phyloP scores from a whole-genome alignment of 53 echinoderm and acorn worm genomes.

The Henricia sp. region DNA sequence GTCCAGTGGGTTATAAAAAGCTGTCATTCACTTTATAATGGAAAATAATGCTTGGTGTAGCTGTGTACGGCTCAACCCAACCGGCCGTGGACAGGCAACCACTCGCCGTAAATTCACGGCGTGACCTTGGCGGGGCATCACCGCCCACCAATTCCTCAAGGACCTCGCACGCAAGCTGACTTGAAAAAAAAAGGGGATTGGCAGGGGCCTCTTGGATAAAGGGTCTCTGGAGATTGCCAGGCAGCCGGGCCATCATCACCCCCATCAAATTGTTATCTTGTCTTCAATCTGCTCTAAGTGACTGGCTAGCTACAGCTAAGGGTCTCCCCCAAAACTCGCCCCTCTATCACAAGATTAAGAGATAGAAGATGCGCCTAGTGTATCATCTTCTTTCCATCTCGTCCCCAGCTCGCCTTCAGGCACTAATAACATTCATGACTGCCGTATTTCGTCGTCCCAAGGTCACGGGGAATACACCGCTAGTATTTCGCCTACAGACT shows the following conservation, averaged over 20 bases:
- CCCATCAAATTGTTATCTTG: slow-evolving; percentile 34
- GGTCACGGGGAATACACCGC: neutral
- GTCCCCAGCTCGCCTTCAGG: neutral
- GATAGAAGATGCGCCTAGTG: slow-evolving; percentile 17
- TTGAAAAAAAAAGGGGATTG: slow-evolving; percentile 17
- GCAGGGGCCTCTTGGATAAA: neutral
- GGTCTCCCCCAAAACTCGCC: neutral
- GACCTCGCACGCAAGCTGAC: slow-evolving; percentile 15
- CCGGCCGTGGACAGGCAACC: neutral
- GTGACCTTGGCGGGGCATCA: slow-evolving; percentile 56
- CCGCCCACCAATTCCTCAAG: slow-evolving; percentile 39
- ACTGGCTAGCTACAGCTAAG: neutral
- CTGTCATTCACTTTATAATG: slow-evolving; percentile 45
- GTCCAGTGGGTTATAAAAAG: slow-evolving; percentile 40
- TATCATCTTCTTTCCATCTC: slow-evolving; percentile 34
- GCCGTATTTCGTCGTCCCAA: slow-evolving; percentile 42
- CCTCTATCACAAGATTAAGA: neutral
- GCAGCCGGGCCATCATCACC: slow-evolving; percentile 19
- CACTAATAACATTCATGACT: slow-evolving; percentile 61
- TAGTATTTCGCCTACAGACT: neutral
- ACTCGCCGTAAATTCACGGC: slow-evolving; percentile 50
- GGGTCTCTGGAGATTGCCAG: neutral
- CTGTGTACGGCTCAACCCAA: too few relatives aligned
- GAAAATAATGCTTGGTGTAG: too few relatives aligned
- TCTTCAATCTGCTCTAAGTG: neutral